phyloP scores from a whole-genome alignment of 2,113 vertebrate genomes.

The Tursiops truncatus region DNA sequence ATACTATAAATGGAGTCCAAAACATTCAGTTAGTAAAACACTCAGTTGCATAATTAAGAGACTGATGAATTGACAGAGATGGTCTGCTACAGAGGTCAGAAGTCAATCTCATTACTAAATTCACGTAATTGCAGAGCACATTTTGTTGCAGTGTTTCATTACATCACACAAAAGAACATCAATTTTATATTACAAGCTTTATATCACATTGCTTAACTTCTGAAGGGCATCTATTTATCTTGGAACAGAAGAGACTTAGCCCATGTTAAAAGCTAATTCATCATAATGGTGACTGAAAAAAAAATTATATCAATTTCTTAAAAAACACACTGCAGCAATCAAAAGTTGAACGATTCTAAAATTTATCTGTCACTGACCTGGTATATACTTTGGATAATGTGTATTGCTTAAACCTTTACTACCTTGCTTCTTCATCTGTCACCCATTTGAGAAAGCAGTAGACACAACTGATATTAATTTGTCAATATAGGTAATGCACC shows the following conservation, averaged over 20 bases:
- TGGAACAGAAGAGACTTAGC: neutral
- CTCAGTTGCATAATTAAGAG: neutral
- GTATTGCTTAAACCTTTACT: neutral
- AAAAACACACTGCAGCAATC: neutral
- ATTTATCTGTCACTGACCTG: neutral
- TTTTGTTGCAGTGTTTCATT: neutral
- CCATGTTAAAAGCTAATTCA: conserved; percentile 14
- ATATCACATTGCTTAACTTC: neutral
- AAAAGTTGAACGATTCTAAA: conserved; percentile 13
- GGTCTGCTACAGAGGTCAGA: neutral
- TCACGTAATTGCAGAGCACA: neutral
- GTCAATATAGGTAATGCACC: neutral
- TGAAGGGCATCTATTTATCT: neutral
- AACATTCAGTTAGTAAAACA: neutral
- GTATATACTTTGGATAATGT: conserved; percentile 1
- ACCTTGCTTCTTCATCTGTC: neutral
- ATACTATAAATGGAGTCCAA: neutral
- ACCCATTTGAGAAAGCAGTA: neutral
- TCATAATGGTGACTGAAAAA: neutral
- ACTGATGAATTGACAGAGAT: neutral
- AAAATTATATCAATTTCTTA: neutral
- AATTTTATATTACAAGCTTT: neutral
- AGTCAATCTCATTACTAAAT: neutral
- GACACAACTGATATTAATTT: neutral
- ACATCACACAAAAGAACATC: neutral